phyloP scores from a whole-genome alignment of 2,888 invertebrate genomes.

The Abrostola triplasia region DNA sequence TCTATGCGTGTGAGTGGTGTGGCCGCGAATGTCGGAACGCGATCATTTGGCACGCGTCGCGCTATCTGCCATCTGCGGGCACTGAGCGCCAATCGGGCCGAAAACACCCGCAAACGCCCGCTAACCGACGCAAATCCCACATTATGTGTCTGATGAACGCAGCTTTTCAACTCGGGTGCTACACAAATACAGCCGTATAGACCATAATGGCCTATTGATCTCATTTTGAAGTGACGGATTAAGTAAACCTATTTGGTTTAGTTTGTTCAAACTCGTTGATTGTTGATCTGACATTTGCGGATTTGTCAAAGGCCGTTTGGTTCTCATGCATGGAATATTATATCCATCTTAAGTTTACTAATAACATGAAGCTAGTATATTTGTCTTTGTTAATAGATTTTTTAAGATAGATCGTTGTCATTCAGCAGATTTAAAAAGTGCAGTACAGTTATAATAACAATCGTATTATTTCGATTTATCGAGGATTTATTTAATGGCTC shows the following conservation, averaged over 20 bases:
- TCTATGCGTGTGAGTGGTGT: conserved; percentile 54
- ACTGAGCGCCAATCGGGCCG: conserved; percentile 52
- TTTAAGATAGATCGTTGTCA: no score
- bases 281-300: conserved; percentile 15
- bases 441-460: background rate
- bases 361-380: background rate
- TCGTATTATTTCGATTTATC: conserved; percentile 15
- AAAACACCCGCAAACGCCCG: conserved; percentile 50
- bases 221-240: conserved; percentile 19
- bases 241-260: conserved; percentile 20
- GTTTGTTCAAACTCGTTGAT: conserved; percentile 7
- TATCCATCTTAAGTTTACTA: background rate
- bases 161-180: conserved; percentile 48
- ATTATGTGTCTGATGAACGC: conserved; percentile 61
- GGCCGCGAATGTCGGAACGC: conserved; percentile 68
- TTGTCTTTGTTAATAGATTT: background rate
- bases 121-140: conserved; percentile 58
- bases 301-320: conserved; percentile 9
- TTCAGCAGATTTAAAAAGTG: no score
- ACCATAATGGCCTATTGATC: conserved; percentile 26
- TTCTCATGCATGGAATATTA: background rate
- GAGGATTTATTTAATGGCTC: conserved; percentile 48
- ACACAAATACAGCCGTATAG: conserved; percentile 42
- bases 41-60: conserved; percentile 73
- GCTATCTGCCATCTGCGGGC: conserved; percentile 69